These are phyloP conservation scores for Lerema accius DNA, from an alignment of 1,140 invertebrate genomes.

Conservation along the genomic window DNA sequence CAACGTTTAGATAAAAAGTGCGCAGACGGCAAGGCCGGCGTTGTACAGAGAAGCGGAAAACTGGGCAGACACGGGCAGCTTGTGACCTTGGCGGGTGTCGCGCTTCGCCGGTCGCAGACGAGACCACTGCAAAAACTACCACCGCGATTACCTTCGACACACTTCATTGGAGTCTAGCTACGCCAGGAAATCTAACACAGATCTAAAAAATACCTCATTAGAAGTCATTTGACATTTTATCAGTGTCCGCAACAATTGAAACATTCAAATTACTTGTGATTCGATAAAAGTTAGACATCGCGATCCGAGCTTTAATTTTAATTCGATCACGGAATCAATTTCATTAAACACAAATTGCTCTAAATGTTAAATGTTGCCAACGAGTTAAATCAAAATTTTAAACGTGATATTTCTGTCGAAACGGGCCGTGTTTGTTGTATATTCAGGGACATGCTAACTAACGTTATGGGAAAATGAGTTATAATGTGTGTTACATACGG, in stretches of 20 bases:
- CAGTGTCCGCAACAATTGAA: neutral
- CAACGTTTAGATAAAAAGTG: slow-evolving; percentile 55
- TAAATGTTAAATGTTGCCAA: slow-evolving; percentile 35
- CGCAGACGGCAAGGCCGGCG: slow-evolving; percentile 55
- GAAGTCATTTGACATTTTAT: too few relatives aligned
- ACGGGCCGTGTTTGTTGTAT: slow-evolving; percentile 54
- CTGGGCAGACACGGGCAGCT: slow-evolving; percentile 47
- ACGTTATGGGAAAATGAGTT: slow-evolving; percentile 48
- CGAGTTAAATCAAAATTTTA: slow-evolving; percentile 51
- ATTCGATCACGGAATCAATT: slow-evolving; percentile 23
- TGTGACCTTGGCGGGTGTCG: slow-evolving; percentile 66
- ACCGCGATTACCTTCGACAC: slow-evolving; percentile 53
- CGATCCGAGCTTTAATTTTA: slow-evolving; percentile 3
- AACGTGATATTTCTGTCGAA: slow-evolving; percentile 52
- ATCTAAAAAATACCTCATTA: neutral
- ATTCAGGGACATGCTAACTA: slow-evolving; percentile 48
- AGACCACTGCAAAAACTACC: slow-evolving; percentile 59
- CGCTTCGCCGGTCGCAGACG: slow-evolving; percentile 56
- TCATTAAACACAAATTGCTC: slow-evolving; percentile 26
- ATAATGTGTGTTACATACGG: slow-evolving; percentile 47
- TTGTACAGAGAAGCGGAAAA: slow-evolving; percentile 62
- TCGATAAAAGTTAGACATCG: neutral
- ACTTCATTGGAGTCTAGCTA: slow-evolving; percentile 46
- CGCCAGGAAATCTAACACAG: slow-evolving; percentile 10
- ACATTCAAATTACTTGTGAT: neutral